A percentile compares a stretch with the other conserved stretches of the same genome.
These are phyloP conservation scores for Octomys mimax DNA, from an alignment of 2,797 vertebrate genomes.

Conservation along the genomic window DNA sequence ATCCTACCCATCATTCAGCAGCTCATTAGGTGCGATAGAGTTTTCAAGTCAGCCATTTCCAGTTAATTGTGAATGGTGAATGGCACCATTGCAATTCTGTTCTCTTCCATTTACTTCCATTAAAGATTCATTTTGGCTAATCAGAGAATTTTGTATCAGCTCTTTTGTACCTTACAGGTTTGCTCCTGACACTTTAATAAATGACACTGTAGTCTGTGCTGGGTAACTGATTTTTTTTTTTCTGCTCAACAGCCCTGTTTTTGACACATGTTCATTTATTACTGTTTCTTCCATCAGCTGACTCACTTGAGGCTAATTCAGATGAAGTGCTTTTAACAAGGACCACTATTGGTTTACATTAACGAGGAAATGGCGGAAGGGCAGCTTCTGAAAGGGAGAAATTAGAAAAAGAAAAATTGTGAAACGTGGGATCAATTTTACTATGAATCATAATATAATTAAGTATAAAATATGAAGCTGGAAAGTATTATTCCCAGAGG, in stretches of 20 bases:
- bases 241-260: constrained; percentile 67
- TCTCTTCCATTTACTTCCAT: constrained; percentile 86
- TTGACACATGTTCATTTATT: constrained; percentile 81
- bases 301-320: constrained; percentile 82
- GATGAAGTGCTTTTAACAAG: constrained; percentile 78
- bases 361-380: constrained; percentile 77
- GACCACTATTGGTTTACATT: constrained; percentile 70
- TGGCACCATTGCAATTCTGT: constrained; percentile 74
- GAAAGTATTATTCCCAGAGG: constrained; percentile 65
- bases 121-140: constrained; percentile 87
- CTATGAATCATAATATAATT: constrained; percentile 81
- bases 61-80: constrained; percentile 85
- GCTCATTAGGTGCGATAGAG: constrained; percentile 80
- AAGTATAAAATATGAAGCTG: constrained; percentile 81
- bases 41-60: constrained; percentile 82
- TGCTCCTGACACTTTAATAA: constrained; percentile 87
- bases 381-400: constrained; percentile 69
- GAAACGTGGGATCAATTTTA: constrained; percentile 77
- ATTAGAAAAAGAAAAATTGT: constrained; percentile 79
- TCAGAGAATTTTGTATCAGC: constrained; percentile 88
- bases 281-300: constrained; percentile 77
- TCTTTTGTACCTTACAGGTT: constrained; percentile 88
- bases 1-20: constrained; percentile 82
- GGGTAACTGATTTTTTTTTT: constrained; percentile 70
- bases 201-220: constrained; percentile 75